phyloP scores from a whole-genome alignment of 2,113 vertebrate genomes.

The Eonycteris spelaea region DNA sequence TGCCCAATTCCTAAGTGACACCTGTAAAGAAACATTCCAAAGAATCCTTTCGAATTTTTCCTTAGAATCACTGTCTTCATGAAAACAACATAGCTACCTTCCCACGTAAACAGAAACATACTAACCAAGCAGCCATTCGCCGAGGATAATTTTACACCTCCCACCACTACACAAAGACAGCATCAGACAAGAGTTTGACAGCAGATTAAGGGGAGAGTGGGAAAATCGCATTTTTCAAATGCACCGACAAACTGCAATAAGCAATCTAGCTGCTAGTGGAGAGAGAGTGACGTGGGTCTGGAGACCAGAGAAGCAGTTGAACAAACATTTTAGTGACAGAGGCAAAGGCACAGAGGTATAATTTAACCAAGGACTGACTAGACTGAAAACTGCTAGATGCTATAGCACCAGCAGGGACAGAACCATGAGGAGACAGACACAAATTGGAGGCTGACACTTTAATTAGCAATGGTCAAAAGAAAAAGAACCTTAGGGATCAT shows the following conservation, averaged over 20 bases:
- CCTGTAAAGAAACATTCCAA: constrained; percentile 23
- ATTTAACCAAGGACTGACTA: background rate
- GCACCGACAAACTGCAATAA: background rate
- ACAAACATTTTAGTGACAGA: background rate
- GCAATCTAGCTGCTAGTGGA: background rate
- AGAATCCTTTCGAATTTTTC: background rate
- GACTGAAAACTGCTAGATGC: background rate
- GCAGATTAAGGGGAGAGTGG: background rate
- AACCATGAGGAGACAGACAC: background rate
- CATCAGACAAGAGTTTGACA: background rate
- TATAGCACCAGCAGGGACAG: background rate
- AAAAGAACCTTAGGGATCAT: background rate
- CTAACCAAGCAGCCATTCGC: background rate
- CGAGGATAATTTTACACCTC: background rate
- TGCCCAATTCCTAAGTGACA: constrained; percentile 8
- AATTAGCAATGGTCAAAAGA: background rate
- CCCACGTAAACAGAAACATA: background rate
- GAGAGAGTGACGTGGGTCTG: background rate
- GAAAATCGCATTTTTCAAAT: background rate
- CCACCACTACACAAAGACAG: background rate
- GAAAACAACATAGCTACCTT: constrained; percentile 17
- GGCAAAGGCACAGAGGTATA: background rate
- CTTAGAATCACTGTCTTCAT: background rate
- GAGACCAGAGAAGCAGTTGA: background rate
- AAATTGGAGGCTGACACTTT: background rate